Percentiles rank a stretch among this genome's conserved stretches.
phyloP scores from a whole-genome alignment of 2,888 invertebrate species.

The Mythimna pallens region DNA sequence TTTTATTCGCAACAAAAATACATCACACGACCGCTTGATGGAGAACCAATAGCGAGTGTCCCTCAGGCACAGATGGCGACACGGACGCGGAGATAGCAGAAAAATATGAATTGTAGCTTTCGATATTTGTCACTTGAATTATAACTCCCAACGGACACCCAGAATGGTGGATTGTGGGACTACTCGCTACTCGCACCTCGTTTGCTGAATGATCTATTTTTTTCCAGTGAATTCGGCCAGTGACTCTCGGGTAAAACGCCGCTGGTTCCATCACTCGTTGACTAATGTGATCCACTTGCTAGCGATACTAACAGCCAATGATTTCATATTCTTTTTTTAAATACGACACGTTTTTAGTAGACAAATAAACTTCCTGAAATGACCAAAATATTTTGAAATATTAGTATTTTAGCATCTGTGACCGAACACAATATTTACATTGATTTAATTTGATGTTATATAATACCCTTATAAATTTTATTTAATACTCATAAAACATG shows the following conservation, averaged over 20 bases:
- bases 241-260: conserved; percentile 50
- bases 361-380: not conserved
- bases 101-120: conserved; percentile 90
- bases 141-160: conserved; percentile 87
- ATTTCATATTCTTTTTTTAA: conserved; percentile 46
- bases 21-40: conserved; percentile 89
- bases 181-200: conserved; percentile 88
- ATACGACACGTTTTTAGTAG: conserved; percentile 30
- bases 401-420: conserved; percentile 13
- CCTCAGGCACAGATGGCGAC: conserved; percentile 89
- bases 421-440: conserved; percentile 32
- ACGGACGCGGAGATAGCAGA: conserved; percentile 88
- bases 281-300: conserved; percentile 59
- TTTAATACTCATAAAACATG: conserved; percentile 49
- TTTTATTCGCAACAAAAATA: conserved; percentile 90
- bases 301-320: conserved; percentile 28
- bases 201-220: conserved; percentile 86
- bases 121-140: conserved; percentile 91
- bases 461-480: conserved; percentile 30
- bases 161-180: conserved; percentile 81
- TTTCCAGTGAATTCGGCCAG: conserved; percentile 70
- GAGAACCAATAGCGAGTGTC: conserved; percentile 88
- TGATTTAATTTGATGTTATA: conserved; percentile 34
- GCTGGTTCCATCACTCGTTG: conserved; percentile 53
- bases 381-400: conserved; percentile 15